Percentiles rank a stretch among this genome's conserved stretches.
phyloP scores from a whole-genome alignment of 1,140 invertebrate genomes.

The Chrysoperla carnea region DNA sequence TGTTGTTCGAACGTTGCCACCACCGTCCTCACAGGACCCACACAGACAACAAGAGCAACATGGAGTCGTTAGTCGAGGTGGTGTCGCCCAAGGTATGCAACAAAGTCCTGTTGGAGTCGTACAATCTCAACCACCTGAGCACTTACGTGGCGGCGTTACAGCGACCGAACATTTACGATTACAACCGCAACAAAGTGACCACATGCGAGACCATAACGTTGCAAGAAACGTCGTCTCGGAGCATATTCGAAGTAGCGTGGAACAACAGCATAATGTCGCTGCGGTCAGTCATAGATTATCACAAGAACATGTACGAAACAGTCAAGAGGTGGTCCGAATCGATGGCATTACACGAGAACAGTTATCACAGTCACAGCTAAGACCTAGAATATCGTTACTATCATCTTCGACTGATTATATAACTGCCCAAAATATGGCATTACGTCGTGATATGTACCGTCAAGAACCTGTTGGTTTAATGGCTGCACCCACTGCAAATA shows the following conservation, averaged over 20 bases:
- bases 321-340: not conserved
- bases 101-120: constrained; percentile 3
- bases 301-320: not conserved
- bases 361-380: not conserved
- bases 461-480: not conserved
- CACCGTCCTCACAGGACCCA: constrained; percentile 10
- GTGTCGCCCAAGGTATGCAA: no score
- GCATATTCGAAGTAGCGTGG: not conserved
- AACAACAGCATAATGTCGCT: not conserved
- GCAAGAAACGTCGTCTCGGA: not conserved
- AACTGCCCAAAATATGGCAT: not conserved
- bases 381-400: not conserved
- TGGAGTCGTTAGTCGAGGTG: no score
- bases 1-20: constrained; percentile 13
- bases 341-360: not conserved
- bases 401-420: not conserved
- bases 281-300: not conserved
- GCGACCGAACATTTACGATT: constrained; percentile 4
- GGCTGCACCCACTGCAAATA: not conserved
- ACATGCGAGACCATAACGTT: not conserved
- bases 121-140: constrained; percentile 5
- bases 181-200: not conserved
- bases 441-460: not conserved
- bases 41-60: no score
- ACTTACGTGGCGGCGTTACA: constrained; percentile 1